phyloP scores from a whole-genome alignment of 2,797 vertebrate species.

The Okamejei kenojei region DNA sequence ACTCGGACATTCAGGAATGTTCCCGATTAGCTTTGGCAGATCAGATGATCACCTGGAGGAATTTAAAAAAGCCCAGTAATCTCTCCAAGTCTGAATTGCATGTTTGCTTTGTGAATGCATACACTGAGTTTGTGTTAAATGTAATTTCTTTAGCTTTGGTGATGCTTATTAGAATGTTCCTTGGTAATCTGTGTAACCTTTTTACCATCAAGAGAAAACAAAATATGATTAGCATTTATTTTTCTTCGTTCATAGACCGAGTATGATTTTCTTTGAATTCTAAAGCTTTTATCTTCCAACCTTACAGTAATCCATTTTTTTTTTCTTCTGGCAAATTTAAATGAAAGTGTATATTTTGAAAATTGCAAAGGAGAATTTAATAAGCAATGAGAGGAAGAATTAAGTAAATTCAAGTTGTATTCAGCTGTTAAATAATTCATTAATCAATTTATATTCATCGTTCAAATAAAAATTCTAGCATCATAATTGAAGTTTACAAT shows the following conservation, averaged over 20 bases:
- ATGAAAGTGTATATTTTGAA: neutral
- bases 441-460: conserved; percentile 23
- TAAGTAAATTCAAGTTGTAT: conserved; percentile 9
- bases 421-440: conserved; percentile 30
- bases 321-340: neutral
- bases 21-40: neutral
- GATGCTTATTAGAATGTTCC: neutral
- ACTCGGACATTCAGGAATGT: neutral
- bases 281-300: conserved; percentile 15
- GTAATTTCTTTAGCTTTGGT: conserved; percentile 7
- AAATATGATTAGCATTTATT: conserved; percentile 24
- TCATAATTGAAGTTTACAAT: neutral
- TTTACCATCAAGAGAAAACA: neutral
- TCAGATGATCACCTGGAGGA: neutral
- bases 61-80: neutral
- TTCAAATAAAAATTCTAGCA: neutral
- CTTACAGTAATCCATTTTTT: neutral
- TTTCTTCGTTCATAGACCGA: conserved; percentile 11
- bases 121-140: neutral
- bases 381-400: neutral
- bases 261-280: conserved; percentile 32
- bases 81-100: neutral
- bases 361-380: neutral
- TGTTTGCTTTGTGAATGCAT: too few species aligned
- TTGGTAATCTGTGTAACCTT: neutral